Evolutionary conservation across 1,140 invertebrate genomes (phyloP), one percentile per base, ranked within the genome.

Genomic region (Lucilia sericata): DNA sequence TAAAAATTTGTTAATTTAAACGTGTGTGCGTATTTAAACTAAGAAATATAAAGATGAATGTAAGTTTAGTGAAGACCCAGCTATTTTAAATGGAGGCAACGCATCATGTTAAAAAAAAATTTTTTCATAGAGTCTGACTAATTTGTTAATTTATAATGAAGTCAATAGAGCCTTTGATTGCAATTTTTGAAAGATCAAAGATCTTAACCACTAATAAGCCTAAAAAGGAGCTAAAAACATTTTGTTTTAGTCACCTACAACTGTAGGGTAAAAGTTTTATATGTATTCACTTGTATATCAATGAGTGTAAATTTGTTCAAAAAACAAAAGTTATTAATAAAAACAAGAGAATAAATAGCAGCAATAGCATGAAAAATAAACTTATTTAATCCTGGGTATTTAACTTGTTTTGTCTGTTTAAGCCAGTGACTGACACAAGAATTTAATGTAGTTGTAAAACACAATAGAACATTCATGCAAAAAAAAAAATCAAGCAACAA

Each of bases 311-410:
- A 60, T n/a, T 17, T 17, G 14, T 14, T 7, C 14, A 60, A 60
- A 60, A 60, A 60, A n/a, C 2, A n/a, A 60, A 60, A 60, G n/a
- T 7, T 17, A 60, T n/a, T n/a, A 17, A 17, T n/a, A 60, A 60
- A n/a, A 60, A n/a, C n/a, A 60, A n/a, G 14, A 7, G 14, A 60
- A n/a, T 17, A 17, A 14, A 7, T 30, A 30, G 25, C 25, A 30
- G 25, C 25, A 30, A 30, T 30, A n/a, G 14, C 14, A n/a, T n/a
- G 55, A n/a, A 8, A 60, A 60, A 17, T n/a, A 60, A 60, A 17
- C n/a, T 60, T 60, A 60, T n/a, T n/a, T 60, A 60, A 60, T 60
- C 55, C 55, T n/a, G 55, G 55, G 55, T 60, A 60, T 60, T 60
- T 60, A 60, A 17, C 55, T 60, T 60, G 55, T 60, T 60, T 17